phyloP scores from a whole-genome alignment of 2,888 invertebrate genomes.

The Mimachlamys varia region DNA sequence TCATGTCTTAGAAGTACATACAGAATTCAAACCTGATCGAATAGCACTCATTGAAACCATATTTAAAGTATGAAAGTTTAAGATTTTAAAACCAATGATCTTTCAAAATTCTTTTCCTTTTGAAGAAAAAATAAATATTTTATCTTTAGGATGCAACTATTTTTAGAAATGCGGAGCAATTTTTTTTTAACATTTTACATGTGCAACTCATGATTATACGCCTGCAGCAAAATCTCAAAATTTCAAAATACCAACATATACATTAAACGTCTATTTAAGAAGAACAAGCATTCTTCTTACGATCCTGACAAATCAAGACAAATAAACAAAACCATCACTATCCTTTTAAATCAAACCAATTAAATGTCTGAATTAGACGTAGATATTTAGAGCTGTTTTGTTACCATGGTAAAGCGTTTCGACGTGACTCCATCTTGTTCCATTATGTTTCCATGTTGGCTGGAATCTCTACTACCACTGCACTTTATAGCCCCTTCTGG shows the following conservation, averaged over 20 bases:
- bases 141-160: neutral
- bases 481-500: conserved; percentile 22
- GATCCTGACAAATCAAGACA: neutral
- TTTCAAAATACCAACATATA: neutral
- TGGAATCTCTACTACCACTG: neutral
- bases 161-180: neutral
- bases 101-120: neutral
- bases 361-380: neutral
- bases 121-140: neutral
- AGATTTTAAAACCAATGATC: neutral
- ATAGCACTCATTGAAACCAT: neutral
- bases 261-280: neutral
- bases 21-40: neutral
- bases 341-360: conserved; percentile 17
- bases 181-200: neutral
- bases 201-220: neutral
- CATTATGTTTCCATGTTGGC: conserved; percentile 17
- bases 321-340: conserved; percentile 2
- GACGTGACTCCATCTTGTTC: neutral
- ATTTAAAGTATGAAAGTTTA: neutral
- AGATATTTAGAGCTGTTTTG: conserved; percentile 3
- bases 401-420: neutral
- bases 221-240: neutral
- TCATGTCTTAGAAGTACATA: neutral
- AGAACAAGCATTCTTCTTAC: neutral